Base-by-base conservation (phyloP, 2,888 invertebrate genomes). In the Unio delphinus region DNA sequence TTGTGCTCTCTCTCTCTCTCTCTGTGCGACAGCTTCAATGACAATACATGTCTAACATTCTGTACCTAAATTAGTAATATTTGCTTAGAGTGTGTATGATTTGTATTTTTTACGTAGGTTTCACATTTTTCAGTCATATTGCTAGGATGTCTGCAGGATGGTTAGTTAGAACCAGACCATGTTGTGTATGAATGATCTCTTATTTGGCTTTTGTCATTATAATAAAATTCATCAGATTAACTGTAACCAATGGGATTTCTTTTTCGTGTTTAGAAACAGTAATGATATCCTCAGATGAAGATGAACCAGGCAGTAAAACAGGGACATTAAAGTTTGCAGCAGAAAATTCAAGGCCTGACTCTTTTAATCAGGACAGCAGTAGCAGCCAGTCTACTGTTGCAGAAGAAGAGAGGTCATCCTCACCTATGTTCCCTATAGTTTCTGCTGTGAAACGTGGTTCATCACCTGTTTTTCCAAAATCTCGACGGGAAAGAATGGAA, bases 281-380 rank as follows among this genome's bases (percentile, higher is more conserved):
- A 30, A 88, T 86, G 17, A 85, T 89, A 67, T 89, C 89, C 58
- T 87, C 87, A 18, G 88, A 88, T 76, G 88, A 88, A 69, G 88
- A 88, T 60, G 86, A 87, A 58, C 80, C 63, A 6, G 45, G 8
- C 34, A 45, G 45, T 11, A 66, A 59, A 20, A 34, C 55, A 15
- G 34, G 5, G 57, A 58, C 45, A 11, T 15, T 11, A 45, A 45
- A 45, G 45, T 15, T 45, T 45, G 45, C 15, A 15, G 45, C 45
- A 45, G 45, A 45, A 45, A 45, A 15, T 45, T 45, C 45, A 45
- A 45, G 15, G 45, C 8, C 45, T 15, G 45, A 45, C 11, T 45
- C 45, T 45, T 45, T 34, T 4, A 67, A 56, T 34, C 55, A n/a
- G 28, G 45, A 28, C 11, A 59, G 34, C 54, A 67, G 55, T 20